Percentiles rank a stretch among this genome's conserved stretches.
phyloP scores from a whole-genome alignment of 1,140 invertebrate species.

The Diabrotica virgifera region DNA sequence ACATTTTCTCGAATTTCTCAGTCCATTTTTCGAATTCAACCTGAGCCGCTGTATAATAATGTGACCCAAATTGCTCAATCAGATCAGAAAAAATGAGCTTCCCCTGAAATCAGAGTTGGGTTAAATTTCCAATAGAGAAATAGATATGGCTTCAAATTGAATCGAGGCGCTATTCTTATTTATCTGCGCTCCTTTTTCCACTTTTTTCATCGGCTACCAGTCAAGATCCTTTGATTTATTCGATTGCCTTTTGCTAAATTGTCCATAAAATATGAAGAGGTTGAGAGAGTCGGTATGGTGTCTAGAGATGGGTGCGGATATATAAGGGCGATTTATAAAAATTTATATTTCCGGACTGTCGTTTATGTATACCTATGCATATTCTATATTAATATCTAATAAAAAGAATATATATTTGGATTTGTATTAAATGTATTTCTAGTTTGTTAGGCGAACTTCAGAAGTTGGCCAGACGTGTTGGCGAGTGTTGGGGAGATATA shows the following conservation, averaged over 20 bases:
- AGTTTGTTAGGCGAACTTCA: too few species aligned
- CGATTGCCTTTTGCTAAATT: constrained; percentile 2
- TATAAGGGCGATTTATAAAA: too few species aligned
- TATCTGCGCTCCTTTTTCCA: not conserved
- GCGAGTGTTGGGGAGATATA: too few species aligned
- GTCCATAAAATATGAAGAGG: not conserved
- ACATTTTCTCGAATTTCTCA: not conserved
- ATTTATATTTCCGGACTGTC: too few species aligned
- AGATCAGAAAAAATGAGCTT: constrained; percentile 2
- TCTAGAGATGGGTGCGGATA: not conserved
- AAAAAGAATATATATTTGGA: too few species aligned
- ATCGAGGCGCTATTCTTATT: constrained; percentile 2
- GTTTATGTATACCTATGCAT: too few species aligned
- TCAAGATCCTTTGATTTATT: constrained; percentile 1
- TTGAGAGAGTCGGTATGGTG: not conserved
- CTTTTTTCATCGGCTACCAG: not conserved
- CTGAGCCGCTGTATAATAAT: not conserved
- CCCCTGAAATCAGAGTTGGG: not conserved
- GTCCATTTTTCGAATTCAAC: not conserved
- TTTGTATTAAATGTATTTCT: too few species aligned
- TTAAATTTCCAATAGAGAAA: constrained; percentile 3
- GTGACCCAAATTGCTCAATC: constrained; percentile 1
- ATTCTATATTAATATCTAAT: too few species aligned
- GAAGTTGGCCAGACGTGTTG: too few species aligned
- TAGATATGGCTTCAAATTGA: constrained; percentile 2